Conservation (phyloP, 2,888 invertebrate species). For the Ditylenchus weischeri region DNA sequence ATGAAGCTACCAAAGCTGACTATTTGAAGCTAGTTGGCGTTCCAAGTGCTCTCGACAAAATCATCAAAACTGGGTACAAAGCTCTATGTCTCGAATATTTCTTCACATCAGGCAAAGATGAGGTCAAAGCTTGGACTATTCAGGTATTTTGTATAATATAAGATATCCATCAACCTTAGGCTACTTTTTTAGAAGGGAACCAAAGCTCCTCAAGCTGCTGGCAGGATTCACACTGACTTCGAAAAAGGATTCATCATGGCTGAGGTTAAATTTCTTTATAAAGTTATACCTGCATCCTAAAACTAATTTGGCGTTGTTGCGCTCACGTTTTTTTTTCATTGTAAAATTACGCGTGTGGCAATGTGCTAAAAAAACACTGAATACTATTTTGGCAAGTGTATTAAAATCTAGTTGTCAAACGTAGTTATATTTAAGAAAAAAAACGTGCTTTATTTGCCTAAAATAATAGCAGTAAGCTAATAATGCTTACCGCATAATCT, state of each 20-base stretch:
- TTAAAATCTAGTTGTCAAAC: too few relatives aligned
- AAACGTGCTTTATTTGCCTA: too few relatives aligned
- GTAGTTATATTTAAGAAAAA: too few relatives aligned
- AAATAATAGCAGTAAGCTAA: too few relatives aligned
- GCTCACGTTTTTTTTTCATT: too few relatives aligned
- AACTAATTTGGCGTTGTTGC: too few relatives aligned
- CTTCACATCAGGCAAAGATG: constrained; percentile 90
- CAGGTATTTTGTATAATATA: constrained; percentile 69
- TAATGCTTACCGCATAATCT: too few relatives aligned
- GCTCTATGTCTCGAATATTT: constrained; percentile 93
- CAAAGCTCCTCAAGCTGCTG: constrained; percentile 97
- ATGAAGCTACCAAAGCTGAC: constrained; percentile 71
- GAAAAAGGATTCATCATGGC: constrained; percentile 99
- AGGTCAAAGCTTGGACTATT: constrained; percentile 99
- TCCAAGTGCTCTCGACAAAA: constrained; percentile 64
- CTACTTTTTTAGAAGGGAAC: constrained; percentile 76
- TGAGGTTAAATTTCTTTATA: constrained; percentile 70
- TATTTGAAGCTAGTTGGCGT: constrained; percentile 72
- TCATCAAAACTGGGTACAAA: constrained; percentile 93
- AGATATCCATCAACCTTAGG: neutral
- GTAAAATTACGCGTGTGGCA: too few relatives aligned
- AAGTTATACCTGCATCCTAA: neutral
- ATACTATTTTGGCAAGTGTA: too few relatives aligned
- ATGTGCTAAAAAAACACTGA: too few relatives aligned
- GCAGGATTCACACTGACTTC: constrained; percentile 97